phyloP scores from a whole-genome alignment of 2,888 invertebrate genomes.

The Tupiocoris notatus region DNA sequence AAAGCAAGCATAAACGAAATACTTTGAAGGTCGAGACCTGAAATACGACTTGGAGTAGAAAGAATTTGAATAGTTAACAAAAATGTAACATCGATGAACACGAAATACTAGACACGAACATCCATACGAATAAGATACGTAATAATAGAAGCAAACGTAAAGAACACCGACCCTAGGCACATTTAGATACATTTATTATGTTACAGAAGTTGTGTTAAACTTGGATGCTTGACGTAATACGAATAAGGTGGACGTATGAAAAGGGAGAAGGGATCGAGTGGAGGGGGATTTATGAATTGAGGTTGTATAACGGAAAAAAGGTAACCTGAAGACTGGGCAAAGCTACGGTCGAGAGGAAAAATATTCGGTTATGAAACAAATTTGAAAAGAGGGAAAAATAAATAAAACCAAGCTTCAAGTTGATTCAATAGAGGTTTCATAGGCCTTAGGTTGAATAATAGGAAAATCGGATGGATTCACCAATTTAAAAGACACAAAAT shows the following conservation, averaged over 20 bases:
- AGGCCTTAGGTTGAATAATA: too few relatives aligned
- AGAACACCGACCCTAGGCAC: constrained; percentile 8
- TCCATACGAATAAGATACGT: constrained; percentile 22
- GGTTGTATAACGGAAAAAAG: background rate
- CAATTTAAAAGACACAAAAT: too few relatives aligned
- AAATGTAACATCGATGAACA: constrained; percentile 26
- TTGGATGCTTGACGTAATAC: background rate
- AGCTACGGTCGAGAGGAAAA: too few relatives aligned
- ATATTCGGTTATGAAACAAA: too few relatives aligned
- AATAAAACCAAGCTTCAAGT: too few relatives aligned
- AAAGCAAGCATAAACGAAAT: constrained; percentile 33
- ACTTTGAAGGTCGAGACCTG: constrained; percentile 9
- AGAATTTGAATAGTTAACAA: background rate
- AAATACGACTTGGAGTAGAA: constrained; percentile 3
- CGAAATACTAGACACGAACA: constrained; percentile 34
- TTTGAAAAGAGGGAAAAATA: too few relatives aligned
- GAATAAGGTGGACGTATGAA: background rate
- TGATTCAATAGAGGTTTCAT: too few relatives aligned
- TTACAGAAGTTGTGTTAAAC: background rate
- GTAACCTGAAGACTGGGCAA: background rate
- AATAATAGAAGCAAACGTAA: constrained; percentile 11
- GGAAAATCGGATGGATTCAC: too few relatives aligned
- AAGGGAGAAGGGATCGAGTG: too few relatives aligned
- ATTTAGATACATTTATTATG: background rate
- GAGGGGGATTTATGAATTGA: too few relatives aligned